Evolutionary conservation across 2,113 vertebrate species (phyloP), one percentile per base, ranked within the genome.

Genomic region (Synchiropus splendidus): DNA sequence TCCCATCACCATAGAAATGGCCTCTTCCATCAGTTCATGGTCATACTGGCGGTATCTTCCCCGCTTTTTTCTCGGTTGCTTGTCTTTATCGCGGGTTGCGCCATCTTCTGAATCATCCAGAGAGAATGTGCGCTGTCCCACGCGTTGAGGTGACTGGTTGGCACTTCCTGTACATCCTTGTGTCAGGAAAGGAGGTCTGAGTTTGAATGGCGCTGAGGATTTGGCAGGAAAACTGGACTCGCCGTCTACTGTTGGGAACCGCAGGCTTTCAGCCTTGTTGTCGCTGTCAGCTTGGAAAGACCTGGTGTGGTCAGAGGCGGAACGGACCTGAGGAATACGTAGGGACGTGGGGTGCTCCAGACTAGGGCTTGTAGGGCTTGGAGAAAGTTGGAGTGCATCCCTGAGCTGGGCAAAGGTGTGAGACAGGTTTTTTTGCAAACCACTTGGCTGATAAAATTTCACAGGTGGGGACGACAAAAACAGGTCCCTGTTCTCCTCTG

Each of bases 1-100:
- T 43, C 81, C 87, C 87, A 96, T 92, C 71, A 99, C 95, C 95
- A 99, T 99, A 44, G 87, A 76, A 64, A 99, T 96, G 55, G 95
- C 95, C 83, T 99, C 95, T 83, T 99, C 95, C 86, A 99, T 83
- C 67, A 99, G 92, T 67, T 97, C 94, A 17, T 97, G 92, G 81
- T 99, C 89, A 14, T 99, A 99, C 37, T 98, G 95, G 49, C 95
- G 90, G 70, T 99, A 99, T 41, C 95, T 84, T 56, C 95, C 95
- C 44, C 95, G 93, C 74, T 98, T 99, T 84, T 97, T 97, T 65
- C 95, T 88, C 39, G 93, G 93, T 66, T 95, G 92, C 62, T 99
- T 99, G 84, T 96, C 92, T 81, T 97, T 98, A 80, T 97, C 94
- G 70, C 90, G 89, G 49, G 85, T 89, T 63, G 84, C 62, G 62